Evolutionary conservation across 2,113 vertebrate species (phyloP).

Genomic region (Syngnathus floridae): DNA sequence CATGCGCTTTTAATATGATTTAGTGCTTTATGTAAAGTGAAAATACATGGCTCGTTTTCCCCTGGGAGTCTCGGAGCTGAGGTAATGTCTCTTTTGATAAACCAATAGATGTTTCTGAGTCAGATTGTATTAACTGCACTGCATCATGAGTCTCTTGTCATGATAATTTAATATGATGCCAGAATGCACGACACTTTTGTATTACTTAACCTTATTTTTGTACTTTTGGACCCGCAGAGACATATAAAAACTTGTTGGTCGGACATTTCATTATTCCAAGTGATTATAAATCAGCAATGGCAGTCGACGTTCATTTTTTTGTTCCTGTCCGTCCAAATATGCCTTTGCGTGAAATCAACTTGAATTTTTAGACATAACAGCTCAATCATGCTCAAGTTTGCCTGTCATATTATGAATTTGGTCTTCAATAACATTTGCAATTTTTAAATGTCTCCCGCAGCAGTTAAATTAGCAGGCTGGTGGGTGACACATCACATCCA

Average conservation of each 20-base stretch:
- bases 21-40: not conserved
- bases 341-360: no score
- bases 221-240: no score
- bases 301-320: no score
- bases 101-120: constrained; percentile 22
- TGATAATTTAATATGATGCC: not conserved
- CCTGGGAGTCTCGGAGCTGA: constrained; percentile 25
- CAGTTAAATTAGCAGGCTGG: constrained; percentile 8
- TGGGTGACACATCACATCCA: not conserved
- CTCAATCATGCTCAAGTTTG: not conserved
- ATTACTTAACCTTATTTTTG: no score
- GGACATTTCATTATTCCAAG: no score
- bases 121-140: not conserved
- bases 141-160: not conserved
- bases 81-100: constrained; percentile 29
- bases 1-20: not conserved
- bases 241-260: no score
- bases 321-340: no score
- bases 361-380: no score
- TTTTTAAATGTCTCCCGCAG: not conserved
- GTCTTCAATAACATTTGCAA: not conserved
- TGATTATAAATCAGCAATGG: no score
- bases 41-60: not conserved
- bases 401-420: not conserved
- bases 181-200: not conserved